A percentile compares a stretch with the other conserved stretches of the same genome.
Conservation (phyloP, 1,140 invertebrate genomes). For the Eubasilissa regina region DNA sequence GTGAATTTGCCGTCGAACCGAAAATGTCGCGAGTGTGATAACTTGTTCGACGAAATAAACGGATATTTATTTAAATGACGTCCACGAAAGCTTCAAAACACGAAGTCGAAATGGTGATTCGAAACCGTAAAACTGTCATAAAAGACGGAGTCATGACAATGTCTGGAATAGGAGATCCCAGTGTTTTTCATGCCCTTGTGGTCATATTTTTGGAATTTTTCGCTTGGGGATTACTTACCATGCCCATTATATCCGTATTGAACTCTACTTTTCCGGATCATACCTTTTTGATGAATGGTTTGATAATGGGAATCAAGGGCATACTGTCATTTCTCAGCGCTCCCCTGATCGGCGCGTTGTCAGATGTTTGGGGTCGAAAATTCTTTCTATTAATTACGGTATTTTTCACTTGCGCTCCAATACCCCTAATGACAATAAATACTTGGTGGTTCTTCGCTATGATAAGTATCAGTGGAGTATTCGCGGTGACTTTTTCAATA, state of each 20-base stretch:
- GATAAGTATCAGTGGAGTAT: constrained; percentile 98
- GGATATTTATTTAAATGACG: constrained; percentile 64
- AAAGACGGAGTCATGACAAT: constrained; percentile 72
- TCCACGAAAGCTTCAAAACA: constrained; percentile 71
- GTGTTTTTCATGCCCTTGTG: constrained; percentile 97
- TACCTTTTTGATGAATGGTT: constrained; percentile 99
- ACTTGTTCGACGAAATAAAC: constrained; percentile 15
- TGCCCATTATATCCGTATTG: constrained; percentile 96
- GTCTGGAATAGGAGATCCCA: constrained; percentile 93
- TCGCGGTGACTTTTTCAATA: constrained; percentile 98
- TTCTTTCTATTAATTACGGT: constrained; percentile 98
- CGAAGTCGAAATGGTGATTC: constrained; percentile 72
- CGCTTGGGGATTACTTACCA: constrained; percentile 98
- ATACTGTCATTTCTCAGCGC: constrained; percentile 97
- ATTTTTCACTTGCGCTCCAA: constrained; percentile 99
- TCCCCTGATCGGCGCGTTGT: constrained; percentile 96
- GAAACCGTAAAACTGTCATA: constrained; percentile 69
- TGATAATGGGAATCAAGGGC: constrained; percentile 99
- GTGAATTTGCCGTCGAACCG: constrained; percentile 25
- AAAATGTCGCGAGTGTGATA: constrained; percentile 43
- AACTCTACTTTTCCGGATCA: constrained; percentile 99
- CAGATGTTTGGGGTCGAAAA: constrained; percentile 98
- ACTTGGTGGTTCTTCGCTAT: constrained; percentile 99
- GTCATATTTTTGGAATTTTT: constrained; percentile 99
- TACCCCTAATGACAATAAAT: constrained; percentile 98